These are phyloP conservation scores for Ostrea edulis DNA, from an alignment of 1,140 invertebrate genomes.

Conservation along the genomic window DNA sequence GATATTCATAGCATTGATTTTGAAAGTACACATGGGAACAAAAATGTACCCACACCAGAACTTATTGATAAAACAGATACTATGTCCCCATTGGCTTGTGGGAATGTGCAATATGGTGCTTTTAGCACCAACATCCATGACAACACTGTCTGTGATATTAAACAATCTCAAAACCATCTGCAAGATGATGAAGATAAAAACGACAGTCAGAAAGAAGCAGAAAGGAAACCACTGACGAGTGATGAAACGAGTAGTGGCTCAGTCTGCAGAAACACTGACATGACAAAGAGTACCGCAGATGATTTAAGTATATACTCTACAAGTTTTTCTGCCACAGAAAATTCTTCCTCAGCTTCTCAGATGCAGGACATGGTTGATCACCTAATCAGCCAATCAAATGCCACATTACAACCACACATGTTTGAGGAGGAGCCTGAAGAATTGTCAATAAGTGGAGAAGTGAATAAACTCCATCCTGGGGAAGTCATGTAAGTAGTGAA, in stretches of 20 bases:
- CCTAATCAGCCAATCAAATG: slow-evolving; percentile 54
- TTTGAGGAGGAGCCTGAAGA: slow-evolving; percentile 56
- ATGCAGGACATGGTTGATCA: slow-evolving; percentile 58
- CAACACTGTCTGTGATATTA: neutral
- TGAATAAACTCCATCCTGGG: neutral
- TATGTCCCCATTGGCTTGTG: neutral
- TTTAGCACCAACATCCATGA: neutral
- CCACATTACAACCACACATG: slow-evolving; percentile 40
- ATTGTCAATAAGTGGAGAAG: neutral
- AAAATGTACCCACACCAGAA: neutral
- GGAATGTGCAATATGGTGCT: slow-evolving; percentile 17
- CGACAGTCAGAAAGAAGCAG: neutral
- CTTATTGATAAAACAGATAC: neutral
- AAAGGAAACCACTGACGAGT: neutral
- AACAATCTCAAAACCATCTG: neutral
- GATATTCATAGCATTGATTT: neutral
- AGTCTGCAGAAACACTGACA: neutral
- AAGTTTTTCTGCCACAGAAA: neutral
- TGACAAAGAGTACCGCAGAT: neutral
- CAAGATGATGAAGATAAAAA: neutral
- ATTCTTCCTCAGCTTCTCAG: slow-evolving; percentile 36
- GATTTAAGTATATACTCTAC: slow-evolving; percentile 16
- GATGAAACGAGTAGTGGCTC: neutral
- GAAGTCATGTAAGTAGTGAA: slow-evolving; percentile 45
- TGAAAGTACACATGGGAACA: neutral